Evolutionary conservation across 2,888 invertebrate species (phyloP).

Genomic region (Lacanobia wlatinum): DNA sequence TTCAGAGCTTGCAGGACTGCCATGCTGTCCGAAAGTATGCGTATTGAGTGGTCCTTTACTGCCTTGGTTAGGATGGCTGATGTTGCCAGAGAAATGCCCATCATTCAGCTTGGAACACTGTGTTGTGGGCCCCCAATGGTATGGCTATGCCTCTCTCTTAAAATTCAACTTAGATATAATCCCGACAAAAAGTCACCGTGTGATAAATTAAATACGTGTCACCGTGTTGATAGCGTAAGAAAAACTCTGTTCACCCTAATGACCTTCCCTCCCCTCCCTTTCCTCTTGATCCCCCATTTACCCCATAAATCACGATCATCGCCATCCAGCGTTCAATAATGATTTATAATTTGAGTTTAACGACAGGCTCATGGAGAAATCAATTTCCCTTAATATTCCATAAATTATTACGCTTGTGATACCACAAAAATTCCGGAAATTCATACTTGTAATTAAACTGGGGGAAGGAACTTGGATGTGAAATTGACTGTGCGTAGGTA

Average conservation of each 20-base stretch:
- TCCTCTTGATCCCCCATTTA: not conserved
- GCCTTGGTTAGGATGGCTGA: too few relatives aligned
- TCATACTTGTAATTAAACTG: constrained; percentile 44
- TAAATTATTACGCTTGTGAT: constrained; percentile 27
- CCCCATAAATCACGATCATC: constrained; percentile 30
- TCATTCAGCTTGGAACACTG: too few relatives aligned
- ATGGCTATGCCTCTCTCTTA: too few relatives aligned
- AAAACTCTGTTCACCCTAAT: not conserved
- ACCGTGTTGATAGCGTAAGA: not conserved
- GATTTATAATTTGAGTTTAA: constrained; percentile 49
- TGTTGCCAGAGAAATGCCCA: too few relatives aligned
- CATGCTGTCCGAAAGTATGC: too few relatives aligned
- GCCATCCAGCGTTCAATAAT: constrained; percentile 37
- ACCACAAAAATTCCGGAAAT: constrained; percentile 28
- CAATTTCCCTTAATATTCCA: constrained; percentile 38
- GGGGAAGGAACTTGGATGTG: not conserved
- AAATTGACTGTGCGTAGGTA: constrained; percentile 18
- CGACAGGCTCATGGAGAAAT: constrained; percentile 23
- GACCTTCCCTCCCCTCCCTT: too few relatives aligned
- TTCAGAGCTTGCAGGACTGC: too few relatives aligned
- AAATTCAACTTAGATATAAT: not conserved
- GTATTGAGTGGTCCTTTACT: too few relatives aligned
- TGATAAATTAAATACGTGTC: constrained; percentile 3
- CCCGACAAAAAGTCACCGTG: not conserved
- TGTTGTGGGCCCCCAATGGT: too few relatives aligned